Evolutionary conservation across 2,113 vertebrate species (phyloP).

Genomic region (Ibidorhyncha struthersii): DNA sequence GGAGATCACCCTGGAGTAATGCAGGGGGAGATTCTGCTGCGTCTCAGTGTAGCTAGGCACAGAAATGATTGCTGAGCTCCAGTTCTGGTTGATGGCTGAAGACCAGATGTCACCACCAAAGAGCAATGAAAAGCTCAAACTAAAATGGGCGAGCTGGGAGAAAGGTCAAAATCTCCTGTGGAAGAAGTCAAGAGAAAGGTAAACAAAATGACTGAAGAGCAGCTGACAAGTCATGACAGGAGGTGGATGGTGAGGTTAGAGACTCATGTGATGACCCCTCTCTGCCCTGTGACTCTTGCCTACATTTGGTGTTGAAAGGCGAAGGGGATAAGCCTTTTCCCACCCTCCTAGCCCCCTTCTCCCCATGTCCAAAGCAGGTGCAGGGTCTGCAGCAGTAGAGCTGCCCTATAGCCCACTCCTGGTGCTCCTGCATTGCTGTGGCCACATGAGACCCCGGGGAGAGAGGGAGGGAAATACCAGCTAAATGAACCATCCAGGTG

Average conservation of each 20-base stretch:
- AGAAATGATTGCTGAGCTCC: neutral
- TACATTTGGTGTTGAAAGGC: accelerated
- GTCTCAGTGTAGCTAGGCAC: neutral
- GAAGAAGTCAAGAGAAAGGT: neutral
- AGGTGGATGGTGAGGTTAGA: neutral
- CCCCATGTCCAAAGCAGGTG: neutral
- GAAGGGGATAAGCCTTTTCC: neutral
- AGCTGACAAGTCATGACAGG: neutral
- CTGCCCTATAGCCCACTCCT: neutral
- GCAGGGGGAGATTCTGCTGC: accelerated
- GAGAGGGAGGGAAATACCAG: neutral
- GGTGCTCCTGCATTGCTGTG: neutral
- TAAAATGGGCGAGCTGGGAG: neutral
- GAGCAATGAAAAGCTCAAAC: neutral
- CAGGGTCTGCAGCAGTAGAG: neutral
- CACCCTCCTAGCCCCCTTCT: neutral
- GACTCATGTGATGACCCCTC: neutral
- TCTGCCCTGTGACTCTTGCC: neutral
- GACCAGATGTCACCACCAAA: neutral
- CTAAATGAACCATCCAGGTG: neutral
- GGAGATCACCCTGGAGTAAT: neutral
- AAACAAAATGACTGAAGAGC: neutral
- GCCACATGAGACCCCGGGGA: neutral
- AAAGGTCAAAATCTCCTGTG: neutral
- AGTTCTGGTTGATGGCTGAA: neutral